A percentile compares a stretch with the other conserved stretches of the same genome.
Conservation (phyloP, 92 coral and sea anemone species). For the Nematostella vectensis region DNA sequence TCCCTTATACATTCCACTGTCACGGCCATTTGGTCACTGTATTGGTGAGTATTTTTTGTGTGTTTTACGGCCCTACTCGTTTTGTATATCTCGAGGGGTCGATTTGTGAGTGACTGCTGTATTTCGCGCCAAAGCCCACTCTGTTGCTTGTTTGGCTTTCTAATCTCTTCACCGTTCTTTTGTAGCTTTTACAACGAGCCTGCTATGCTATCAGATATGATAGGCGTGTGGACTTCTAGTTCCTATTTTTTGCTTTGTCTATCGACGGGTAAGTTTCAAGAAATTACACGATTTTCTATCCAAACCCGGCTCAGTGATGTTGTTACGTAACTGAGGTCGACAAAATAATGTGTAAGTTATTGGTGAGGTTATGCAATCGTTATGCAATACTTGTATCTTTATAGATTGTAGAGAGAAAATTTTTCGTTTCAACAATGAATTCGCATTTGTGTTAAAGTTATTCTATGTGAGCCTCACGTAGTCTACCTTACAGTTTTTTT, state of each 20-base stretch:
- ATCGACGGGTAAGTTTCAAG: slow-evolving; percentile 1
- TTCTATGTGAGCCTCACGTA: no score
- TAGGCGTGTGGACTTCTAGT: not conserved
- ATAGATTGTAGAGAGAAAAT: no score
- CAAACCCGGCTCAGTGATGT: no score
- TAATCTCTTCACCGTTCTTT: not conserved
- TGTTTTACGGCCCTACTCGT: no score
- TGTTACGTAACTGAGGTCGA: no score
- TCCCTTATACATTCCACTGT: slow-evolving; percentile 57
- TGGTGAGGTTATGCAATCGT: no score
- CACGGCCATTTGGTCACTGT: slow-evolving; percentile 50
- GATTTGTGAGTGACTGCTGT: no score
- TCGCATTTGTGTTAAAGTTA: not conserved
- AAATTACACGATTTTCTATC: no score
- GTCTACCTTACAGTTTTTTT: no score
- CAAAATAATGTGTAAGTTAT: no score
- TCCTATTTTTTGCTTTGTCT: not conserved
- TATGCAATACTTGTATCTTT: no score
- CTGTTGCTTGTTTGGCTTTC: not conserved
- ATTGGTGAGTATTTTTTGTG: slow-evolving; percentile 33
- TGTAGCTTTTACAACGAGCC: slow-evolving; percentile 1
- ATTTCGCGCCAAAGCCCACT: no score
- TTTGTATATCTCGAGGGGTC: not conserved
- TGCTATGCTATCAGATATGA: slow-evolving; percentile 3
- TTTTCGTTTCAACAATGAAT: not conserved